Evolutionary conservation across 2,113 vertebrate genomes (phyloP).

Genomic region (Urocitellus parryii): DNA sequence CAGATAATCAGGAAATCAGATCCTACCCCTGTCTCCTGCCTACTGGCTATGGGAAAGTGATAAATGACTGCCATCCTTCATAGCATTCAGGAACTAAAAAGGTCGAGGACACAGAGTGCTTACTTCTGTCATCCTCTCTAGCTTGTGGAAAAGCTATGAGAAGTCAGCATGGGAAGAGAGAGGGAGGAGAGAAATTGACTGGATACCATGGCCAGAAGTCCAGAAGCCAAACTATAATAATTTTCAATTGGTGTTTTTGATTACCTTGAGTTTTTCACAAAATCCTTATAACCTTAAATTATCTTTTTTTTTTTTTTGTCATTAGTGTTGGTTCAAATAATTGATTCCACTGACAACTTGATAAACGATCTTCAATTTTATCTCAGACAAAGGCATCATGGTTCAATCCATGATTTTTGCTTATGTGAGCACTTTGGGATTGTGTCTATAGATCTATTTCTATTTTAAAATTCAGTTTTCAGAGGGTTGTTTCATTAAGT

Average conservation of each 20-base stretch:
- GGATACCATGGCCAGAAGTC: background rate
- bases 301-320: conserved; percentile 1
- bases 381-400: background rate
- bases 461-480: conserved; percentile 14
- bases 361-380: conserved; percentile 28
- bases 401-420: conserved; percentile 16
- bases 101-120: background rate
- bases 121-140: background rate
- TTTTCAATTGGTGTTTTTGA: conserved; percentile 30
- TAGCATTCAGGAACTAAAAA: background rate
- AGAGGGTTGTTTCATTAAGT: background rate
- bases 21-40: background rate
- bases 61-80: background rate
- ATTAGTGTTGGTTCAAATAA: conserved; percentile 42
- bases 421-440: background rate
- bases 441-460: conserved; percentile 14
- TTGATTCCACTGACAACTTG: background rate
- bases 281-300: conserved; percentile 37
- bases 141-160: background rate
- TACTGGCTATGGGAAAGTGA: background rate
- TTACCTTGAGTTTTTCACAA: conserved; percentile 1
- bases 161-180: conserved; percentile 19
- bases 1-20: background rate
- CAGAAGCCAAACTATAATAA: conserved; percentile 51
- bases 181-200: background rate